Evolutionary conservation across 2,797 vertebrate species (phyloP).

Genomic region (Ctenopoma multispine): DNA sequence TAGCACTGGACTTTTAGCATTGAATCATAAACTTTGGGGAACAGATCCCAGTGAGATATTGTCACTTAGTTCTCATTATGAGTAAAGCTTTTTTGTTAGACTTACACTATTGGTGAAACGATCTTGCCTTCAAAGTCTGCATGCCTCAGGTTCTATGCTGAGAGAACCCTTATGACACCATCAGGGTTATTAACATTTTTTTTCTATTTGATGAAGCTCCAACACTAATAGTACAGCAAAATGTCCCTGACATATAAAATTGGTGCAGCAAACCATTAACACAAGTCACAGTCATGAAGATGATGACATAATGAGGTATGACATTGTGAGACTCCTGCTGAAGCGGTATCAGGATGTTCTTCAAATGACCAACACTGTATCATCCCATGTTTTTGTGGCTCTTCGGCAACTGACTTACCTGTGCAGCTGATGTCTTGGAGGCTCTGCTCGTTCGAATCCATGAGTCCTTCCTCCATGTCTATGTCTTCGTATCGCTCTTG

Average conservation of each 20-base stretch:
- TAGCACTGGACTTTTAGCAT: not conserved
- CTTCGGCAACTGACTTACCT: slow-evolving; percentile 81
- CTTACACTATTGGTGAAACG: too few relatives aligned
- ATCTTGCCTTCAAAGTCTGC: too few relatives aligned
- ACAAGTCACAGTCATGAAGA: too few relatives aligned
- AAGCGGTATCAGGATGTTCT: not conserved
- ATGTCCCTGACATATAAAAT: too few relatives aligned
- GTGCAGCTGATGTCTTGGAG: slow-evolving; percentile 84
- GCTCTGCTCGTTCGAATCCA: slow-evolving; percentile 72
- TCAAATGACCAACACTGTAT: not conserved
- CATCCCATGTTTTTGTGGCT: not conserved
- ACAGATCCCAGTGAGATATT: not conserved
- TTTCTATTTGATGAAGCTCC: too few relatives aligned
- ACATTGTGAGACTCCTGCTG: too few relatives aligned
- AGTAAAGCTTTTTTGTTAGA: too few relatives aligned
- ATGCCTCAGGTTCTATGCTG: too few relatives aligned
- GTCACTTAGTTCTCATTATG: too few relatives aligned
- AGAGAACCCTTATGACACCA: not conserved
- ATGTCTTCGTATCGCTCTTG: slow-evolving; percentile 70
- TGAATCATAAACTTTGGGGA: too few relatives aligned
- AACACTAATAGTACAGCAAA: too few relatives aligned
- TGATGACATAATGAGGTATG: not conserved
- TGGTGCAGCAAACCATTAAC: not conserved
- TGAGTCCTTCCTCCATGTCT: slow-evolving; percentile 82
- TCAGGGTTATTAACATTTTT: too few relatives aligned